Conservation (phyloP, 1,140 invertebrate genomes). For the Apis cerana region DNA sequence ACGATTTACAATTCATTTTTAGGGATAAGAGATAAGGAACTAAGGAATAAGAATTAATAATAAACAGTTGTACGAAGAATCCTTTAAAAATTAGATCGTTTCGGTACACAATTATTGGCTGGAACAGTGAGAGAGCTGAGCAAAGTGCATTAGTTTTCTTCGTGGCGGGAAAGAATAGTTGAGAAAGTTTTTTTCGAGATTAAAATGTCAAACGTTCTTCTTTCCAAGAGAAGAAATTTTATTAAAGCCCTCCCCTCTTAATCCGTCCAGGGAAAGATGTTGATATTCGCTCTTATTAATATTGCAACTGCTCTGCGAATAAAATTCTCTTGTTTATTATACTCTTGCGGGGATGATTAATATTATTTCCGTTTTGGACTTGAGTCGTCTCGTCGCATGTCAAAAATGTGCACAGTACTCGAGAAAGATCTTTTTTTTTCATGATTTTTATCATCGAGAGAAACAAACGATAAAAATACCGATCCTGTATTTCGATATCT, state of each 20-base stretch:
- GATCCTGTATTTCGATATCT: too few relatives aligned
- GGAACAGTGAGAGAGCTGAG: neutral
- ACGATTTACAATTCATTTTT: neutral
- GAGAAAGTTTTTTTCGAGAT: neutral
- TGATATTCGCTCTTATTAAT: neutral
- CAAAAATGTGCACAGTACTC: too few relatives aligned
- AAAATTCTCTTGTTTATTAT: neutral
- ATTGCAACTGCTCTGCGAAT: neutral
- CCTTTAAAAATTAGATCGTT: conserved; percentile 9
- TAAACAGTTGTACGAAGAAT: neutral
- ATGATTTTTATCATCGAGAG: too few relatives aligned
- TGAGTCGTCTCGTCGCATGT: too few relatives aligned
- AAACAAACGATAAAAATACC: too few relatives aligned
- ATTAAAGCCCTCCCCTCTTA: neutral
- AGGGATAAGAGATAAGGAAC: neutral
- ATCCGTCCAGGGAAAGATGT: neutral
- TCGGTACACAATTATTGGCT: neutral
- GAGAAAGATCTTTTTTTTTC: too few relatives aligned
- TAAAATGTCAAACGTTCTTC: neutral
- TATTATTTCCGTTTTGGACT: too few relatives aligned
- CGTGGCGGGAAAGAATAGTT: neutral
- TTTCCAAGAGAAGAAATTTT: neutral
- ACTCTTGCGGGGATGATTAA: neutral
- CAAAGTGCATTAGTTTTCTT: too few relatives aligned
- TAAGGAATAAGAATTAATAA: neutral